Evolutionary conservation across 2,888 invertebrate species (phyloP).

Genomic region (Iselma pallidipennis): DNA sequence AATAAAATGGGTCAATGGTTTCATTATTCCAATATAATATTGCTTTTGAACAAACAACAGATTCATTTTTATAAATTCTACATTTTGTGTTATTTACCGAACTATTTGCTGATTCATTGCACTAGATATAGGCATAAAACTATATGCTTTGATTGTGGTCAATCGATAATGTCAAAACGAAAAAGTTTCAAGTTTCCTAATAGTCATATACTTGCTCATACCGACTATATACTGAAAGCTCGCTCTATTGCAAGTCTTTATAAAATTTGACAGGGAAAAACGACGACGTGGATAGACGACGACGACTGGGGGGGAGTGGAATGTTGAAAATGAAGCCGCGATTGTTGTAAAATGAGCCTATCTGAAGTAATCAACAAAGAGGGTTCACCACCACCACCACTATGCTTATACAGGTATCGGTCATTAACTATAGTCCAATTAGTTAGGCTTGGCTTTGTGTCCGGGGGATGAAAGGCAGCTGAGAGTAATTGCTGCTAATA

Average conservation of each 20-base stretch:
- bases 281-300: neutral
- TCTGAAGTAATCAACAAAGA: conserved; percentile 22
- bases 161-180: neutral
- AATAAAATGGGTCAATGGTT: no score
- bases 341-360: no score
- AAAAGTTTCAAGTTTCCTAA: neutral
- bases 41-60: no score
- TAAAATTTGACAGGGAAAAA: neutral
- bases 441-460: conserved; percentile 22
- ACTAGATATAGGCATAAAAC: no score
- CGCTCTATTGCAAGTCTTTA: no score
- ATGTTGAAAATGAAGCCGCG: neutral
- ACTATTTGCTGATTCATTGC: neutral
- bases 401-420: conserved; percentile 15
- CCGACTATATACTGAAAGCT: neutral
- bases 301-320: neutral
- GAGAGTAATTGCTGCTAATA: conserved; percentile 22
- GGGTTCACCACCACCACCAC: neutral
- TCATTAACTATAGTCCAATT: conserved; percentile 26
- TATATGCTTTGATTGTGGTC: neutral
- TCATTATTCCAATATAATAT: no score
- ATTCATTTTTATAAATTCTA: no score
- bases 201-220: neutral
- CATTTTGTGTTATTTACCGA: neutral
- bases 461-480: conserved; percentile 19